Base-by-base conservation (phyloP, 2,888 invertebrate species). In the Hemistola chrysoprasaria region DNA sequence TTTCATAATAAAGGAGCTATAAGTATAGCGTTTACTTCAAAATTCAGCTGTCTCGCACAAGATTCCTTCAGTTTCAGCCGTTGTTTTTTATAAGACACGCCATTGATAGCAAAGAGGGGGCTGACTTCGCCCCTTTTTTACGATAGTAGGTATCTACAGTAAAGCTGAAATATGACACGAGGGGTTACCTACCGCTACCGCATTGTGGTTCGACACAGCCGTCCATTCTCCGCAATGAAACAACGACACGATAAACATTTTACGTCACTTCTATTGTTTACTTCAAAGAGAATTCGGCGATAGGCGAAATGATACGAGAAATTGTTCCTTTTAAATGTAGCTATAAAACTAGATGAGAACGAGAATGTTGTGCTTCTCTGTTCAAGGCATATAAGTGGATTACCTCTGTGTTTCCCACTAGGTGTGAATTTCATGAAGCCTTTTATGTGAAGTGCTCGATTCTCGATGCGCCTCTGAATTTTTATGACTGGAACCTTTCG, bases 231-330 rank as follows among this genome's bases (percentile, higher is more conserved):
- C 44, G 49, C 46, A 53, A 57, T 61, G 42, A 56, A 56, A 61
- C 62, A 64, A 58, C 58, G 65, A 55, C 59, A 45, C 57, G 67
- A 69, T 80, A 78, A 83, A 81, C 76, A 74, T 81, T 83, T 81
- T 75, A 78, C 71, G 67, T 67, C 69, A 71, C 71, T 67, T 70
- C 72, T 78, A 73, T 77, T 81, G 76, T 81, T 81, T 76, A 75
- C 67, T 73, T 72, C 71, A 74, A 74, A 75, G 69, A 53, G 57
- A n/a, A n/a, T 63, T 11, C 1, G 1, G 8, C 5, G 4, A 26
- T 3, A 16, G 16, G 16, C 4, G 16, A 16, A 4, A 4, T 16
- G 3, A 16, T 16, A 16, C 16, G 16, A 16, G 16, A 4, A 16
- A n/a, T n/a, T n/a, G n/a, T n/a, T n/a, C n/a, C n/a, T n/a, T 3